Evolutionary conservation across 2,113 vertebrate species (phyloP), one percentile per base, ranked within the genome.

Genomic region (Oenanthe oenanthe): DNA sequence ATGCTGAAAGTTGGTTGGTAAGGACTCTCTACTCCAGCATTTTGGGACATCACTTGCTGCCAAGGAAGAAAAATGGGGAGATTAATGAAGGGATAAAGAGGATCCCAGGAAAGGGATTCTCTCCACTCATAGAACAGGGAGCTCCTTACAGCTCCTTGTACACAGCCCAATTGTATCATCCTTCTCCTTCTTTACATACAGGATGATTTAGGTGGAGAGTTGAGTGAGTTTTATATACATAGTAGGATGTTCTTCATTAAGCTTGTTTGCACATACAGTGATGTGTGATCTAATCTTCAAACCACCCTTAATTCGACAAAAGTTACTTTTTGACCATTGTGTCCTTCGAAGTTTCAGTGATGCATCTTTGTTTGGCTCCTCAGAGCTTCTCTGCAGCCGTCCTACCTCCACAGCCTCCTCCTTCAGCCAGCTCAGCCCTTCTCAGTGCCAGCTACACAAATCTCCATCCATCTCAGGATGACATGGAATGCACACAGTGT

Each of bases 121-220:
- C n/a, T 85, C 48, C 36, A 6, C 34, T 50, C 31, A 43, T 10
- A 76, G 47, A 63, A 73, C 38, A 10, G 25, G 26, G 16, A 48
- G 54, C 10, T 50, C 21, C 32, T 73, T 66, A 6, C 32, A 48
- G 57, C 12, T 53, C 20, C 32, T 66, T 73, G 9, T 38, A 50
- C 18, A 57, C 12, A 38, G 18, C 10, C 32, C 53, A 45, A 0
- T 29, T 13, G 57, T 38, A 28, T 2, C 0, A 0, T 80, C 32
- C 19, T 74, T 28, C 15, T 28, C 43, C 43, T 45, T 8, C 68
- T n/a, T 51, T 21, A 45, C 10, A 3, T 31, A 12, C 0, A 17
- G 53, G 16, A 12, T 20, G 15, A 20, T 53, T 36, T 38, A 32
- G 5, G 32, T 45, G 53, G 29, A 45, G 50, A 57, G 13, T 36